Percentiles rank a stretch among this genome's conserved stretches.
phyloP scores from a whole-genome alignment of 2,888 invertebrate genomes.

The Nycteola revayana region DNA sequence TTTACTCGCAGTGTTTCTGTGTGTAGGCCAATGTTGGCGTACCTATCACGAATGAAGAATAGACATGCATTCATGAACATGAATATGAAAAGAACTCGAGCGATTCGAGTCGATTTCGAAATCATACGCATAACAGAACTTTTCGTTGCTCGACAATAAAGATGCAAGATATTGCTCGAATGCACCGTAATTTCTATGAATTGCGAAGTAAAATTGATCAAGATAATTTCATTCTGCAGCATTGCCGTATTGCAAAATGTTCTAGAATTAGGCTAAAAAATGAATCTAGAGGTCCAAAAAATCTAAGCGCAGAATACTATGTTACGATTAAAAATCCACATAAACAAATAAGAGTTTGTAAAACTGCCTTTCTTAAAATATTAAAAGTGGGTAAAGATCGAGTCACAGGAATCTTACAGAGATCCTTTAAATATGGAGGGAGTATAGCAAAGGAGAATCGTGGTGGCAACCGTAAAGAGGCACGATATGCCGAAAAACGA shows the following conservation, averaged over 20 bases:
- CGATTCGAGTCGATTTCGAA: too few relatives aligned
- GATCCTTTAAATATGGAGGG: conserved; percentile 17
- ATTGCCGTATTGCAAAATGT: conserved; percentile 12
- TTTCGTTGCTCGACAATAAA: conserved; percentile 13
- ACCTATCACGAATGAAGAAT: too few relatives aligned
- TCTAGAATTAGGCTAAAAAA: conserved; percentile 11
- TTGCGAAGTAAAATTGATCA: conserved; percentile 11
- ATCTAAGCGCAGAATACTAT: conserved; percentile 8
- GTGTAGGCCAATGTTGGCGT: too few relatives aligned
- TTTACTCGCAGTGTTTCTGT: too few relatives aligned
- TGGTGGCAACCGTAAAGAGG: conserved; percentile 12
- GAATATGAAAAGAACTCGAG: too few relatives aligned
- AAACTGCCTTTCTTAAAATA: conserved; percentile 1
- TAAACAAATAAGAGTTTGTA: conserved; percentile 8
- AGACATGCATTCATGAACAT: too few relatives aligned
- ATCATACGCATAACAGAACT: conserved; percentile 2
- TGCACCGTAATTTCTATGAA: conserved; percentile 14
- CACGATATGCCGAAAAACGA: conserved; percentile 11
- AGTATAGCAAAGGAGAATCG: conserved; percentile 16
- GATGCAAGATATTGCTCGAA: conserved; percentile 14
- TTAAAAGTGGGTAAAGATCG: conserved; percentile 20
- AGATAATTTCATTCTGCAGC: conserved; percentile 12
- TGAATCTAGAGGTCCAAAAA: conserved; percentile 11
- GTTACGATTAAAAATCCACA: conserved; percentile 11
- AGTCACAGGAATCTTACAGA: conserved; percentile 18